Base-by-base conservation (phyloP, 2,797 vertebrate species). In the Steatocranus sp. region DNA sequence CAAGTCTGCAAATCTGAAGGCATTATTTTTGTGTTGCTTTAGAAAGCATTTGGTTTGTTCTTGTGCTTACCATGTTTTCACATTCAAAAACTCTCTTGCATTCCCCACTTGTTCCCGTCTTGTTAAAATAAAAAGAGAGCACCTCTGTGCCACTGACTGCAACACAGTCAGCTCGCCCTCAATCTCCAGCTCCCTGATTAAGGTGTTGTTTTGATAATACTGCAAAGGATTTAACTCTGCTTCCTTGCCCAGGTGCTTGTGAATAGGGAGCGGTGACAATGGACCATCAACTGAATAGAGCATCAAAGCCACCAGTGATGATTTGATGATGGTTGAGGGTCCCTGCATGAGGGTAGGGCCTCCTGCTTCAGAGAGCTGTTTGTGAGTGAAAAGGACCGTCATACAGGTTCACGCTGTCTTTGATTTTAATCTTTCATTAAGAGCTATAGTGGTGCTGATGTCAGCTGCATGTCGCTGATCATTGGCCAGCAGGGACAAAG, bases 301-400 rank as follows among this genome's bases (percentile, higher is more conserved):
- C 93, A 93, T 94, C 92, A 95, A 95, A 95, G 93, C 79, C 48
- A 7, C 78, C 79, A 58, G 75, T 78, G 89, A 89, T 83, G 90
- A 92, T 90, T 66, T 81, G 88, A 92, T 88, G 91, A 90, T 91
- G 92, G 91, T 85, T 86, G 88, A 90, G 86, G 76, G 87, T 87
- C 84, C 76, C 70, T 70, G 83, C 86, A 95, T 95, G 58, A 89
- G 92, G 94, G 94, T 92, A 93, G 90, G 92, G 91, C 92, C 91
- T 93, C 91, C 88, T 75, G 48, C 87, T 91, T 93, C 84, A 90
- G 68, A 91, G 77, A 82, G 73, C 38, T 77, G 82, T 79, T 82
- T 90, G 80, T 87, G 81, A 87, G 49, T 20, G 48, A 87, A 88
- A 90, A 76, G 83, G 41, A 58, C 89, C 48, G 86, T 89, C 89